phyloP scores from a whole-genome alignment of 2,113 vertebrate genomes.

The Podiceps cristatus region DNA sequence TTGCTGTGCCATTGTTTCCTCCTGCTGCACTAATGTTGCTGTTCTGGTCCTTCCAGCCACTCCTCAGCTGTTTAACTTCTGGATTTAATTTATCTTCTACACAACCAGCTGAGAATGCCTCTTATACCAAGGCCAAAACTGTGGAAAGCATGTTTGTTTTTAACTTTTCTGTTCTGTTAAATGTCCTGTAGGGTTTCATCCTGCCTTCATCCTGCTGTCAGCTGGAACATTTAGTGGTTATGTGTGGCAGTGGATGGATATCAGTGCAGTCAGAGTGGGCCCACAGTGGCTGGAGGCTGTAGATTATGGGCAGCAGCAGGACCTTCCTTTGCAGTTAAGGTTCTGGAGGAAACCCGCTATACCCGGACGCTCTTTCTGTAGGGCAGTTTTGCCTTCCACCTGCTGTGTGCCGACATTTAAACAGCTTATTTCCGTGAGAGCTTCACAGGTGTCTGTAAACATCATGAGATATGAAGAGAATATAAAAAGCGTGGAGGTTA shows the following conservation, averaged over 20 bases:
- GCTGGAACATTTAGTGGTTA: not conserved
- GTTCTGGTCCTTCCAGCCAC: not conserved
- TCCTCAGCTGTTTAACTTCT: not conserved
- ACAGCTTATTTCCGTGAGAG: constrained; percentile 50
- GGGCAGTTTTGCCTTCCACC: constrained; percentile 30
- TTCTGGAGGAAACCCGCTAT: constrained; percentile 53
- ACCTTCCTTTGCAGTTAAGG: constrained; percentile 42
- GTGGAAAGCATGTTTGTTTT: not conserved
- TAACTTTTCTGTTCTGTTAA: not conserved
- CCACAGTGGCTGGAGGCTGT: not conserved
- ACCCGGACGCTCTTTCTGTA: constrained; percentile 31
- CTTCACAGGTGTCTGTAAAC: constrained; percentile 55
- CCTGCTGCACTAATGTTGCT: not conserved
- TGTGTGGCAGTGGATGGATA: not conserved
- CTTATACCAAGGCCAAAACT: not conserved
- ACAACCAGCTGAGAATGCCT: not conserved
- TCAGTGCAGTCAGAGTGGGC: not conserved
- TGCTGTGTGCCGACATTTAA: constrained; percentile 30
- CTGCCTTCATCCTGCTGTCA: not conserved
- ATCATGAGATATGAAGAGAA: constrained; percentile 50
- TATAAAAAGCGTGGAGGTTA: constrained; percentile 5
- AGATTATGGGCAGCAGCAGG: not conserved
- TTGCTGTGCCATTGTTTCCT: not conserved
- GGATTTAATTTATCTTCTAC: not conserved
- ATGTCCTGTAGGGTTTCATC: not conserved